Percentiles rank a stretch among this genome's conserved stretches.
These are phyloP conservation scores for Sebastes hubbsi DNA, from an alignment of 2,797 vertebrate genomes.

Conservation along the genomic window DNA sequence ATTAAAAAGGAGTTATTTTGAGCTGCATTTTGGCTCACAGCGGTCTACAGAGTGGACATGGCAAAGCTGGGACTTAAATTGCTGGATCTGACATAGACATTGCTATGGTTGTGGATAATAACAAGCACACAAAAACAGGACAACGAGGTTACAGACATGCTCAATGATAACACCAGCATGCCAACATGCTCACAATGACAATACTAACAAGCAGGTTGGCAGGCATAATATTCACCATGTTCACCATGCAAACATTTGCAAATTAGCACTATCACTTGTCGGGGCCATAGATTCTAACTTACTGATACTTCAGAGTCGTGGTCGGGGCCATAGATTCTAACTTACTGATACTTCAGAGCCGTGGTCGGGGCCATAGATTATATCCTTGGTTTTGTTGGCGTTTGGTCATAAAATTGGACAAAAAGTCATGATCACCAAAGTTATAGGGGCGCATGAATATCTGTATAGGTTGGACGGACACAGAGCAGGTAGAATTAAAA, in stretches of 20 bases:
- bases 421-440: background rate
- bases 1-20: background rate
- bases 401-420: background rate
- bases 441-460: background rate
- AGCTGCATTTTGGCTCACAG: background rate
- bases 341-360: too few relatives aligned
- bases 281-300: too few relatives aligned
- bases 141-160: background rate
- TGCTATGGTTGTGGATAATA: background rate
- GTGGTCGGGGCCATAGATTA: too few relatives aligned
- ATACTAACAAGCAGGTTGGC: background rate
- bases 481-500: too few relatives aligned
- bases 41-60: background rate
- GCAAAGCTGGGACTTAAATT: background rate
- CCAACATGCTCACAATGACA: background rate
- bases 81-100: background rate
- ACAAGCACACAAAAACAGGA: background rate
- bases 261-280: background rate
- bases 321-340: too few relatives aligned
- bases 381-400: background rate
- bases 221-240: too few relatives aligned
- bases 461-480: background rate
- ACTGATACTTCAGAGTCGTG: too few relatives aligned
- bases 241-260: background rate
- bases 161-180: background rate